These are phyloP conservation scores for Peromyscus aztecus DNA, from an alignment of 2,797 vertebrate genomes.

Conservation along the genomic window DNA sequence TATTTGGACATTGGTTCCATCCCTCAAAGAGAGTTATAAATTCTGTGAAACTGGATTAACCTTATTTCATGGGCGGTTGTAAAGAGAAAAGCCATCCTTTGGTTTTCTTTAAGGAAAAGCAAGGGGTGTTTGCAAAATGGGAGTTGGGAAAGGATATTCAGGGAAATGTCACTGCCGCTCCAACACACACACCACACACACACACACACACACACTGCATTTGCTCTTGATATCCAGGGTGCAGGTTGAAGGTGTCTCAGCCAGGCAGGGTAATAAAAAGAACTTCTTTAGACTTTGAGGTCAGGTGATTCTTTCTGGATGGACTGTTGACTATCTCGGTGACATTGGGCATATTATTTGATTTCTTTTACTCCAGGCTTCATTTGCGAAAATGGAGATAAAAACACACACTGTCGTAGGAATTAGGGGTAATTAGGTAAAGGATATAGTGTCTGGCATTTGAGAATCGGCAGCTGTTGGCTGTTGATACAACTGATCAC, in stretches of 20 bases:
- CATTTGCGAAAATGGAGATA: constrained; percentile 43
- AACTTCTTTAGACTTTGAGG: neutral
- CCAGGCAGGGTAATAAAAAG: neutral
- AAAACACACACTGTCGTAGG: neutral
- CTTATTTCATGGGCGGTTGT: constrained; percentile 60
- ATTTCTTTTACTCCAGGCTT: constrained; percentile 11
- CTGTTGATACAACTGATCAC: neutral
- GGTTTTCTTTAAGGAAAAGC: constrained; percentile 4
- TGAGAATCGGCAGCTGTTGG: constrained; percentile 49
- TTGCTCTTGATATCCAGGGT: neutral
- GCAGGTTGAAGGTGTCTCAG: neutral
- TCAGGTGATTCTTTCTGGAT: constrained; percentile 21
- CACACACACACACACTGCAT: neutral
- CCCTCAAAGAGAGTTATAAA: constrained; percentile 70
- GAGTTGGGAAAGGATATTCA: neutral
- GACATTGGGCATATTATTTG: constrained; percentile 26
- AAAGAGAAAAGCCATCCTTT: constrained; percentile 60
- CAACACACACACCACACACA: neutral
- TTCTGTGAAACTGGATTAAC: constrained; percentile 56
- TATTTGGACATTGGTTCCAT: constrained; percentile 67
- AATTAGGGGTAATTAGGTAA: constrained; percentile 38
- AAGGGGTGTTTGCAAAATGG: constrained; percentile 29
- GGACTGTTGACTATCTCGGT: neutral
- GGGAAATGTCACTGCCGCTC: neutral
- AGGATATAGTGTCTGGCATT: neutral